These are phyloP conservation scores for Drosophila nikananu DNA, from an alignment of 1,140 invertebrate genomes.

Conservation along the genomic window DNA sequence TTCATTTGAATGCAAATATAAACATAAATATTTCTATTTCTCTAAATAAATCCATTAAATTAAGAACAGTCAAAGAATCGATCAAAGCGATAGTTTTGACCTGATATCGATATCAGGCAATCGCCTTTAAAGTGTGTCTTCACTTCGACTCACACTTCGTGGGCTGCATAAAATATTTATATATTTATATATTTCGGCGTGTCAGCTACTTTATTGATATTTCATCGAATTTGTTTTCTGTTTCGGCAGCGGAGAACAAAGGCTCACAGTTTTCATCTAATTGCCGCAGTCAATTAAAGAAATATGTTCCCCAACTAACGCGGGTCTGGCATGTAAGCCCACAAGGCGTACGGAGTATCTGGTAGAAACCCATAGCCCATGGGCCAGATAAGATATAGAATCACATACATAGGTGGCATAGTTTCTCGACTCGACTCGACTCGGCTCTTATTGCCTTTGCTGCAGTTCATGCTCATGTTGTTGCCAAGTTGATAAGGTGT, in stretches of 20 bases:
- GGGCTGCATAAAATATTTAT: slow-evolving; percentile 26
- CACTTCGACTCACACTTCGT: background rate
- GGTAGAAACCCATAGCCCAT: slow-evolving; percentile 20
- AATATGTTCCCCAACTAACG: slow-evolving; percentile 22
- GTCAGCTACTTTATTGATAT: slow-evolving; percentile 46
- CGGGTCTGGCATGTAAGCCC: slow-evolving; percentile 16
- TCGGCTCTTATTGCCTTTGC: slow-evolving; percentile 28
- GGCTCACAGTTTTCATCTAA: slow-evolving; percentile 18
- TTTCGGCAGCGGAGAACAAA: slow-evolving; percentile 22
- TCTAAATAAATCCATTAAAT: too few species aligned
- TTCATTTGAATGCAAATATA: background rate
- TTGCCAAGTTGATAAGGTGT: slow-evolving; percentile 55
- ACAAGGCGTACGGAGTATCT: slow-evolving; percentile 16
- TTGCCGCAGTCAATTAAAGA: slow-evolving; percentile 39
- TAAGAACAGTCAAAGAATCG: too few species aligned
- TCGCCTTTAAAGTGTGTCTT: slow-evolving; percentile 11
- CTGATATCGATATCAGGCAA: background rate
- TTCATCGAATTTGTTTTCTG: slow-evolving; percentile 27
- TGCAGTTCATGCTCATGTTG: slow-evolving; percentile 43
- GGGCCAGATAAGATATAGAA: slow-evolving; percentile 68
- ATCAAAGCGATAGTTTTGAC: background rate
- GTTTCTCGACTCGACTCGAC: slow-evolving; percentile 21
- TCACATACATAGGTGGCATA: slow-evolving; percentile 43
- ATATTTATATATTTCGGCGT: slow-evolving; percentile 32
- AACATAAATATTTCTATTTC: background rate